Percentiles rank a stretch among this genome's conserved stretches.
Conservation (phyloP, 2,888 invertebrate genomes). For the Eupelmus urozonus region DNA sequence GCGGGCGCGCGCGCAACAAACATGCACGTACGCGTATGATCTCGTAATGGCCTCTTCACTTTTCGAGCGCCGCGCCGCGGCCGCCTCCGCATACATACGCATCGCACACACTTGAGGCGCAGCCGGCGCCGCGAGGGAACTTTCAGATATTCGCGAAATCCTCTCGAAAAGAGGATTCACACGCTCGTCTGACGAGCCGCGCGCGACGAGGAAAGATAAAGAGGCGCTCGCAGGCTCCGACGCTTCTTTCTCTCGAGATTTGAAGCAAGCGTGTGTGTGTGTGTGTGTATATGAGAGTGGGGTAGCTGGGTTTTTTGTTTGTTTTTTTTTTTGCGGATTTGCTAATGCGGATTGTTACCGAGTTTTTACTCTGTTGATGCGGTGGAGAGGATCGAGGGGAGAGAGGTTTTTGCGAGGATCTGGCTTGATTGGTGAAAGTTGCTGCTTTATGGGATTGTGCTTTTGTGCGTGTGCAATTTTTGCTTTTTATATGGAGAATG, state of each 20-base stretch:
- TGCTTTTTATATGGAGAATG: too few species aligned
- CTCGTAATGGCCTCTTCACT: conserved; percentile 57
- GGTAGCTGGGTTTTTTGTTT: too few species aligned
- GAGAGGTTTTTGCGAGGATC: too few species aligned
- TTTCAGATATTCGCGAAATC: conserved; percentile 48
- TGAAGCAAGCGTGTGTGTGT: too few species aligned
- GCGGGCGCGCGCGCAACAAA: conserved; percentile 25
- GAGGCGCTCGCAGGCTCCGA: background rate
- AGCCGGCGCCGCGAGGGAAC: conserved; percentile 7
- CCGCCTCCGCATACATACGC: background rate
- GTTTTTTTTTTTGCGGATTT: too few species aligned
- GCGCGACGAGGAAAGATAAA: conserved; percentile 21
- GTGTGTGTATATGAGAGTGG: too few species aligned
- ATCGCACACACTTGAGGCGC: background rate
- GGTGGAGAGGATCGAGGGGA: too few species aligned
- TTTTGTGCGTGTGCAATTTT: too few species aligned
- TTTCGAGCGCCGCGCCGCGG: conserved; percentile 42
- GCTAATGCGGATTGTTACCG: too few species aligned
- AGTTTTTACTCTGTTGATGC: too few species aligned
- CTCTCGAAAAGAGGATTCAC: conserved; percentile 48
- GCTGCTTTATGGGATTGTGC: too few species aligned
- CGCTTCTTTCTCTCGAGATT: background rate
- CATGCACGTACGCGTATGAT: conserved; percentile 32
- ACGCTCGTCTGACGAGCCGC: conserved; percentile 5
- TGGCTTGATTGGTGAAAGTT: too few species aligned